phyloP scores from a whole-genome alignment of 2,888 invertebrate genomes.

The Catotricha subobsoleta region DNA sequence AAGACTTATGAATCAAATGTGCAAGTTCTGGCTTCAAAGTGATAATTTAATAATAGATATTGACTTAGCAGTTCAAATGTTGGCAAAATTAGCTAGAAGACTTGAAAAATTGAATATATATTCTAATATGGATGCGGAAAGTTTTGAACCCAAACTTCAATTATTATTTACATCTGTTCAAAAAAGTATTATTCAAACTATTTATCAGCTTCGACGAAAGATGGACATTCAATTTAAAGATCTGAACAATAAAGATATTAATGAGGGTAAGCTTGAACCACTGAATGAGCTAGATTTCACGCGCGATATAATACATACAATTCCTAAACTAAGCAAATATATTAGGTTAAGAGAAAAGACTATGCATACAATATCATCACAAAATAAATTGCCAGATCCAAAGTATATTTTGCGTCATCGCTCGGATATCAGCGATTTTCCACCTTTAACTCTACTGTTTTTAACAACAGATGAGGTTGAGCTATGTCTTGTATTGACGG shows the following conservation, averaged over 20 bases:
- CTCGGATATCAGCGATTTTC: not conserved
- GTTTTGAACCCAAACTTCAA: too few relatives aligned
- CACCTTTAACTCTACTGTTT: not conserved
- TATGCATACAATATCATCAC: not conserved
- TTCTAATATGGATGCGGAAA: too few relatives aligned
- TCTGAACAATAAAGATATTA: too few relatives aligned
- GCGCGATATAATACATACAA: too few relatives aligned
- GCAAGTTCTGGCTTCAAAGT: not conserved
- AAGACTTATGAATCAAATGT: not conserved
- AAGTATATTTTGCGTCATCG: not conserved
- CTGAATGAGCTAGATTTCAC: too few relatives aligned
- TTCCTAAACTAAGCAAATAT: too few relatives aligned
- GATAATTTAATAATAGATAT: not conserved
- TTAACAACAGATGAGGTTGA: not conserved
- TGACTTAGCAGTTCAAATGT: not conserved
- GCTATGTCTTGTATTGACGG: not conserved
- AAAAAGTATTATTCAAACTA: too few relatives aligned
- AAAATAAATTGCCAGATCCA: not conserved
- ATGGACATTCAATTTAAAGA: too few relatives aligned
- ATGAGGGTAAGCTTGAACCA: too few relatives aligned
- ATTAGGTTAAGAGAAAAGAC: too few relatives aligned
- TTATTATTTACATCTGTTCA: too few relatives aligned
- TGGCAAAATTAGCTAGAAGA: constrained; percentile 2
- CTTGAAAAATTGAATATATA: constrained; percentile 4
- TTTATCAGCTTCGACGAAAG: too few relatives aligned